These are phyloP conservation scores for Archocentrus centrarchus DNA, from an alignment of 2,113 vertebrate species.

Conservation along the genomic window DNA sequence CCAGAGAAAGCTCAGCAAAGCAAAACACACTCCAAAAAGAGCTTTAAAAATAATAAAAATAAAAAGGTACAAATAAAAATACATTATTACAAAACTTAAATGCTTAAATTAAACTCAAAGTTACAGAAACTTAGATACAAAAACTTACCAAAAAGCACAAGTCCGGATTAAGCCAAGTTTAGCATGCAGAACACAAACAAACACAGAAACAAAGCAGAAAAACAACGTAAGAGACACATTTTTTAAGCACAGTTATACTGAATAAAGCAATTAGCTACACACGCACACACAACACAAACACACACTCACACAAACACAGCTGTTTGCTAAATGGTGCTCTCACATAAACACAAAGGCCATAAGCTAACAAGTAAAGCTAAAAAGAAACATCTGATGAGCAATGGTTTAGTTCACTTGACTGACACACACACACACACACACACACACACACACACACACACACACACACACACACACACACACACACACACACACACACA, in stretches of 20 bases:
- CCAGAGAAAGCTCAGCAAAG: slow-evolving; percentile 58
- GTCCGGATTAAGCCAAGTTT: slow-evolving; percentile 99
- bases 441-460: no score
- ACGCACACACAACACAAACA: neutral
- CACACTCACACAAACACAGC: slow-evolving; percentile 13
- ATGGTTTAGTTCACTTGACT: slow-evolving; percentile 29
- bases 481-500: neutral
- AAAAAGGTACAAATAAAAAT: slow-evolving; percentile 30
- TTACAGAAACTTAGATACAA: slow-evolving; percentile 73
- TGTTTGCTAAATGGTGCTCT: slow-evolving; percentile 39
- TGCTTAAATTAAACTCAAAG: slow-evolving; percentile 63
- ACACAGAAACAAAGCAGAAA: slow-evolving; percentile 78
- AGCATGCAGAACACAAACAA: slow-evolving; percentile 97
- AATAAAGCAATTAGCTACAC: slow-evolving; percentile 70
- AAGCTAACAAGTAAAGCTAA: slow-evolving; percentile 61
- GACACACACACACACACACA: neutral
- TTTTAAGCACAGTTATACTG: slow-evolving; percentile 72
- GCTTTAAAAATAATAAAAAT: slow-evolving; percentile 37
- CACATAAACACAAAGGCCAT: slow-evolving; percentile 40
- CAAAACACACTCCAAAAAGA: slow-evolving; percentile 51
- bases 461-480: no score
- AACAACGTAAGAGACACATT: slow-evolving; percentile 75
- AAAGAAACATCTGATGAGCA: slow-evolving; percentile 50
- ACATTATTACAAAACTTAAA: slow-evolving; percentile 63
- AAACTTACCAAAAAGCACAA: slow-evolving; percentile 99